Conservation (phyloP, 1,140 invertebrate species). For the Pseudomyrmex dendroicus region DNA sequence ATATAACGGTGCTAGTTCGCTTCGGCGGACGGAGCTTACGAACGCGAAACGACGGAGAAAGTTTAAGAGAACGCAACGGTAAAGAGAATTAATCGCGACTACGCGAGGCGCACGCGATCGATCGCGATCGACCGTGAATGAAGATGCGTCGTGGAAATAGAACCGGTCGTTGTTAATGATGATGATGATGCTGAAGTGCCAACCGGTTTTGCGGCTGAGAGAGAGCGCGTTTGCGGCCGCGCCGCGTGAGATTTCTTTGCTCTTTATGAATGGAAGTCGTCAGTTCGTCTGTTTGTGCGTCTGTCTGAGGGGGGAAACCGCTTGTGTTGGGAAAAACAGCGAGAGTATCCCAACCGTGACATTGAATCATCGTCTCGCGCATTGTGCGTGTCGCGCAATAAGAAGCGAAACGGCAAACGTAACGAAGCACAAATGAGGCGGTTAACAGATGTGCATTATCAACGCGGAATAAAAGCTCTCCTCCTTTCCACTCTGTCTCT, state of each 20-base stretch:
- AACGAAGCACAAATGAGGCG: conserved; percentile 8
- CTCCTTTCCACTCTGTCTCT: too few relatives aligned
- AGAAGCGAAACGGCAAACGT: conserved; percentile 23
- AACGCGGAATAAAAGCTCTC: neutral
- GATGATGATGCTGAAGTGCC: conserved; percentile 73
- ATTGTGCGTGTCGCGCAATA: neutral
- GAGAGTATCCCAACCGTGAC: conserved; percentile 65
- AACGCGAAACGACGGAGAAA: neutral
- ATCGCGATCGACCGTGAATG: conserved; percentile 73
- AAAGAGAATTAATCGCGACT: neutral
- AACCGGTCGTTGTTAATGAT: conserved; percentile 73
- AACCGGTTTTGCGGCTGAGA: conserved; percentile 77
- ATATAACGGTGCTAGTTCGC: neutral
- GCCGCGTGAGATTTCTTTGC: conserved; percentile 67
- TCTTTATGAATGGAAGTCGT: conserved; percentile 78
- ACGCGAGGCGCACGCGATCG: conserved; percentile 63
- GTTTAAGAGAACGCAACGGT: neutral
- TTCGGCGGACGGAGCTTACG: neutral
- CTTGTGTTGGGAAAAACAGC: conserved; percentile 29
- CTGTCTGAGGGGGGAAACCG: neutral
- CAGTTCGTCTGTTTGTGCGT: conserved; percentile 43
- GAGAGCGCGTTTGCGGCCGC: conserved; percentile 44
- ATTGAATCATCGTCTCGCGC: conserved; percentile 69
- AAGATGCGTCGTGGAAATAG: conserved; percentile 74
- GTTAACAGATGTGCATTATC: conserved; percentile 8